Evolutionary conservation across 2,888 invertebrate species (phyloP), one percentile per base, ranked within the genome.

Genomic region (Dasypolia templi): DNA sequence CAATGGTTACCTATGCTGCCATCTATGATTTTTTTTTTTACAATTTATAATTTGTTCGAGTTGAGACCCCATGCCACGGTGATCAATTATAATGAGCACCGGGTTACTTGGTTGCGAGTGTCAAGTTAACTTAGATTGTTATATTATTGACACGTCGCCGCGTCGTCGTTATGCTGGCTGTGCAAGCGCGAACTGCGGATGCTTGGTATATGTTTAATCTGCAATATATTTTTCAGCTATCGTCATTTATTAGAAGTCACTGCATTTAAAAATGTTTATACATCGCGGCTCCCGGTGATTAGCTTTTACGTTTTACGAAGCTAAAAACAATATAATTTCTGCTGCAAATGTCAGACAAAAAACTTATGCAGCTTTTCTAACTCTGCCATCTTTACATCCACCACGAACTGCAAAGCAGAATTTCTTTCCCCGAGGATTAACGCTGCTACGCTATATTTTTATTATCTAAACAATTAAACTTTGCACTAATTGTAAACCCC

Each of bases 91-190:
- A n/a, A n/a, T n/a, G 44, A 76, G 59, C 59, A 61, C 26, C 46
- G 3, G 46, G 79, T 55, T 26, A 42, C 46, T 61, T 61, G 53
- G 61, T 42, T 65, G 39, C 19, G 26, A 51, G n/a, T 39, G 39
- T 12, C 49, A 61, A 61, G 56, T n/a, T 32, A n/a, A 55, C 19
- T 64, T n/a, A 46, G 46, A 11, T 46, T 51, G 53, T 62, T 46
- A 26, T 46, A 35, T 17, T 53, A 53, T 70, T 59, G 67, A 35
- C 42, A 64, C 26, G 26, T 26, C 22, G 17, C 22, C 12, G 5
- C 22, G 17, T 26, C 12, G 5, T 80, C 46, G 53, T 22, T 61
- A 61, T 69, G 46, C 78, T 76, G 55, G 2, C 14, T 56, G 56
- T 56, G 67, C 26, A 32, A 42, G 39, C n/a, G 14, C 19, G 3